These are phyloP conservation scores for Tyrannus savana DNA, from an alignment of 2,113 vertebrate species.

Conservation along the genomic window DNA sequence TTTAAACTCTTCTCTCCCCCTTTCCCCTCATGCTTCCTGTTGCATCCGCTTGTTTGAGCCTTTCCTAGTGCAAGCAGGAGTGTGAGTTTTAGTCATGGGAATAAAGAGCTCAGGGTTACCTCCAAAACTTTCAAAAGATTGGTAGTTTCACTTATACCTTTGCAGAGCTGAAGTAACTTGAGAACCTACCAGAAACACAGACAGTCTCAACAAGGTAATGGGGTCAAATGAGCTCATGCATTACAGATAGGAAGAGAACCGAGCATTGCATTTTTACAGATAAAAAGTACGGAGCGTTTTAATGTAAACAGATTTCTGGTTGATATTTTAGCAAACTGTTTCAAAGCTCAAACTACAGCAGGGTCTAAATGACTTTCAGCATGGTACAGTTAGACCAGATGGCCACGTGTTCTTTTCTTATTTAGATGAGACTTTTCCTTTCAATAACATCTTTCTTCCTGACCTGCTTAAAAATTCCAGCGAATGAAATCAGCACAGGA, in stretches of 20 bases:
- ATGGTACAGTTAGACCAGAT: conserved; percentile 75
- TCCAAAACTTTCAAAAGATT: neutral
- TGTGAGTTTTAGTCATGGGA: neutral
- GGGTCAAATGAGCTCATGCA: conserved; percentile 55
- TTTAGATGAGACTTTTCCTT: conserved; percentile 85
- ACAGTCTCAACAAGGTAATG: neutral
- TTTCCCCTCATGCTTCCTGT: neutral
- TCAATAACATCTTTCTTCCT: conserved; percentile 88
- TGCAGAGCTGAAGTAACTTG: neutral
- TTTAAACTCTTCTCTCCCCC: neutral
- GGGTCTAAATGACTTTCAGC: conserved; percentile 73
- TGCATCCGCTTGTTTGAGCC: neutral
- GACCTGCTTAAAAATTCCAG: conserved; percentile 85
- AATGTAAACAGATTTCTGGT: conserved; percentile 59
- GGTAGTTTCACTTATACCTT: neutral
- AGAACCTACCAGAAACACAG: conserved; percentile 30
- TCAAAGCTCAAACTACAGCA: conserved; percentile 42
- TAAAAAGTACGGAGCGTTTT: conserved; percentile 43
- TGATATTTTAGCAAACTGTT: conserved; percentile 61
- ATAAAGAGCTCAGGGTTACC: neutral
- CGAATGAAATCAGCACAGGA: conserved; percentile 83
- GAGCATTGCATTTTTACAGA: conserved; percentile 10
- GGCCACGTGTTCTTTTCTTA: conserved; percentile 81
- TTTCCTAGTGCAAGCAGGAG: neutral
- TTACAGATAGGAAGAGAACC: conserved; percentile 59